Percentiles rank a stretch among this genome's conserved stretches.
These are phyloP conservation scores for Sinonovacula constricta DNA, from an alignment of 1,140 invertebrate genomes.

Conservation along the genomic window DNA sequence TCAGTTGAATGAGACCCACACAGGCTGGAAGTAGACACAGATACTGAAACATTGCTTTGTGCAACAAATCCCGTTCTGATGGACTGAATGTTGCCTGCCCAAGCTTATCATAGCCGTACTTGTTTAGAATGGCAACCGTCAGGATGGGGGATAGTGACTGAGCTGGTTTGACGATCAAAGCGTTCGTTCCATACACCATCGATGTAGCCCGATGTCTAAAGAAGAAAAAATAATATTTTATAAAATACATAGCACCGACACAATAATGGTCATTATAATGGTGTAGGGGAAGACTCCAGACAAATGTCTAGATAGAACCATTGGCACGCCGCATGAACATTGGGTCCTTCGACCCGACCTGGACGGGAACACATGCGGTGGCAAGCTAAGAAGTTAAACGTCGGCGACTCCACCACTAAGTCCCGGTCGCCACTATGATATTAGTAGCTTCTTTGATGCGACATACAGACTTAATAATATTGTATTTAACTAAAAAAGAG, in stretches of 20 bases:
- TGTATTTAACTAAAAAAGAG: too few species aligned
- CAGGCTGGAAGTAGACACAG: constrained; percentile 63
- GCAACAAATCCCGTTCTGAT: constrained; percentile 24
- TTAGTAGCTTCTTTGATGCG: too few species aligned
- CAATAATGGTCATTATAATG: too few species aligned
- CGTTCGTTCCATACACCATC: constrained; percentile 77
- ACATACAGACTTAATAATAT: too few species aligned
- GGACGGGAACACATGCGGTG: too few species aligned
- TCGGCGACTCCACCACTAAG: too few species aligned
- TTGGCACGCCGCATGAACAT: background rate
- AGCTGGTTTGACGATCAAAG: constrained; percentile 76
- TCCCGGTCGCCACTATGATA: too few species aligned
- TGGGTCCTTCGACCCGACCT: background rate
- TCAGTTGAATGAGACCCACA: constrained; percentile 60
- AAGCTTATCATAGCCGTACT: constrained; percentile 68
- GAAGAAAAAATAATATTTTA: constrained; percentile 43
- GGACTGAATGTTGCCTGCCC: constrained; percentile 22
- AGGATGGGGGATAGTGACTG: constrained; percentile 76
- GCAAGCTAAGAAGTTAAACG: too few species aligned
- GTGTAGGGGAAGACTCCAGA: too few species aligned
- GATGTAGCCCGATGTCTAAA: constrained; percentile 76
- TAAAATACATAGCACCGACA: too few species aligned
- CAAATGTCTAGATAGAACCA: too few species aligned
- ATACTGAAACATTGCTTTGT: constrained; percentile 62
- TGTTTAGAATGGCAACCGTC: constrained; percentile 69